Base-by-base conservation (phyloP, 1,140 invertebrate species). In the Pemphigus obesinymphae region DNA sequence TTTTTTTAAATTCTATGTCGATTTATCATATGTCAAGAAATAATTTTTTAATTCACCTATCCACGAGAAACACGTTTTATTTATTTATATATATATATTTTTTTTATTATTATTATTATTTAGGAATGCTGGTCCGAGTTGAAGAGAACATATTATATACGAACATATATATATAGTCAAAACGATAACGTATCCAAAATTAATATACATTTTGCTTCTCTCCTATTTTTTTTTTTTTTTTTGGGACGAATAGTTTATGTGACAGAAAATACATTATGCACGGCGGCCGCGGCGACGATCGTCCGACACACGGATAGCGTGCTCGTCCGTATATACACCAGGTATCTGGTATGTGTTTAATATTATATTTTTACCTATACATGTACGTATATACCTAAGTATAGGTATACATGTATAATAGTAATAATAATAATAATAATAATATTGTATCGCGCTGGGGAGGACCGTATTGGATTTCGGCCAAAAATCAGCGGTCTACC, bases 161-260 rank as follows among this genome's bases (percentile, higher is more conserved):
- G 43, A 8, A 17, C 13, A 17, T n/a, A n/a, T n/a, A 72, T 72
- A 43, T 73, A 72, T 29, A 73, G 26, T 3, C 13, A 45, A 70
- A 70, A 70, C 40, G 68, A 70, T 73, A 48, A 43, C 45, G 70
- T 50, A 45, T 48, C 45, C 43, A 29, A 73, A 73, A 73, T 73
- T 73, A 73, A 73, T 50, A 50, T 73, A 48, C 50, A 73, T 72
- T 50, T 50, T 50, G 8, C 15, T 73, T 73, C 31, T 73, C 45
- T 50, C 70, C 70, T 8, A 26, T 50, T 73, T 45, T 40, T 40
- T 40, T 40, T 40, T 40, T 40, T 40, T 40, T 40, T 45, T 73
- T 73, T 29, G 70, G 70, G 70, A 73, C 70, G 70, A 73, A 73
- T 73, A 50, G 70, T 73, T 73, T 73, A 73, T 73, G 70, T 73